Evolutionary conservation across 1,140 invertebrate species (phyloP), one percentile per base, ranked within the genome.

Genomic region (Marisa cornuarietis): DNA sequence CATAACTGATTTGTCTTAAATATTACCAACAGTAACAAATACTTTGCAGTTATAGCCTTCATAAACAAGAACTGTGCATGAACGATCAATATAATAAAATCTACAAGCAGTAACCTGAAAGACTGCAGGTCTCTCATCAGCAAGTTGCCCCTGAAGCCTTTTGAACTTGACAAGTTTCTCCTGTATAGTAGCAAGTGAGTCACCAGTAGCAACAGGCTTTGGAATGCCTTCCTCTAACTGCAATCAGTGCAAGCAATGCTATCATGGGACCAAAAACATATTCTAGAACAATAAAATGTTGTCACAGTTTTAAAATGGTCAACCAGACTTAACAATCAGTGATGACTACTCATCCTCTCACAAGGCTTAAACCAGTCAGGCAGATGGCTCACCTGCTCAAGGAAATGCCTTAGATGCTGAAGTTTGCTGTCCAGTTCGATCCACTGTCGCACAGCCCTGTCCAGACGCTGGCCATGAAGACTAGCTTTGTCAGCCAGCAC

Each of bases 401-500:
- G 61, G 73, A 85, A 86, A 4, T 82, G 72, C 31, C 85, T 79
- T 42, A 88, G 78, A 26, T 83, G 77, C 16, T 72, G 42, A 42
- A 86, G 84, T 63, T 86, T 86, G 14, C 86, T 85, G 16, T 86
- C 83, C n/a, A 90, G 82, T 20, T 90, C 85, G 22, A 77, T 78
- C 90, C 90, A 90, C 79, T 88, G 85, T 63, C 82, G 72, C 54
- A 84, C 83, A 54, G 88, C 81, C 31, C 86, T 81, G 31, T 89
- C 87, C 71, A 91, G 80, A 20, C 86, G 81, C 65, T 90, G 88
- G 20, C 87, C 90, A 80, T 87, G 87, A 65, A 86, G 81, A 77
- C 85, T 87, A 24, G 90, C 90, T 62, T 88, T 83, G 79, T 90
- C 90, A 42, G 88, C 84, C 10, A 91, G 80, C 22, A 89, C 85